Evolutionary conservation across 2,113 vertebrate species (phyloP), one percentile per base, ranked within the genome.

Genomic region (Orientallactaga bullata): DNA sequence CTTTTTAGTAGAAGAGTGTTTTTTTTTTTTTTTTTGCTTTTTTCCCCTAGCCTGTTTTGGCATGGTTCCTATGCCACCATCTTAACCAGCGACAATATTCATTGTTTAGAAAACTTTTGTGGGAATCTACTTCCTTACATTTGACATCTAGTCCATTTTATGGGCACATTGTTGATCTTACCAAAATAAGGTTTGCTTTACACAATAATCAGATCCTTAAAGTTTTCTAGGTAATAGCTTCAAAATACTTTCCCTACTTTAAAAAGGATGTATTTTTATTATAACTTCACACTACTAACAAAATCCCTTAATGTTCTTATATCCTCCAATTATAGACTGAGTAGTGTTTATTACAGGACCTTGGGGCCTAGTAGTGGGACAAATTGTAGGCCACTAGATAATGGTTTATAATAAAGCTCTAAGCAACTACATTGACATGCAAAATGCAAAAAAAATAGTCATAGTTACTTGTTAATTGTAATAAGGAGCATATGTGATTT

Each of bases 401-500:
- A 47, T 74, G n/a, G 51, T 23, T n/a, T 28, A 23, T 28, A 58
- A 66, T 9, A 35, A 82, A 65, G 68, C 23, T 58, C n/a, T 66
- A 55, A 42, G 72, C 30, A 66, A 28, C 32, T 42, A 81, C 65
- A 86, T 28, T 73, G 28, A 42, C 79, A 32, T 80, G 18, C 66
- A 42, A 42, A 88, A 84, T 84, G 69, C n/a, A 63, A 39, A 17
- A n/a, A 60, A 72, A 83, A 58, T 69, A 37, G 76, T 95, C 89
- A 84, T 23, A 18, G 35, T 72, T 72, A 58, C 81, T 85, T 42
- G n/a, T 12, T 79, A 35, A 73, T 55, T 85, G 30, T 6, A 47
- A 35, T 66, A 76, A 82, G 71, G 37, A 83, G 8, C 61, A 83
- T 69, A n/a, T 82, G 35, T 76, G 30, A 80, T 90, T 90, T 90